Evolutionary conservation across 2,888 invertebrate genomes (phyloP), one percentile per base, ranked within the genome.

Genomic region (Drosophila tanythrix): DNA sequence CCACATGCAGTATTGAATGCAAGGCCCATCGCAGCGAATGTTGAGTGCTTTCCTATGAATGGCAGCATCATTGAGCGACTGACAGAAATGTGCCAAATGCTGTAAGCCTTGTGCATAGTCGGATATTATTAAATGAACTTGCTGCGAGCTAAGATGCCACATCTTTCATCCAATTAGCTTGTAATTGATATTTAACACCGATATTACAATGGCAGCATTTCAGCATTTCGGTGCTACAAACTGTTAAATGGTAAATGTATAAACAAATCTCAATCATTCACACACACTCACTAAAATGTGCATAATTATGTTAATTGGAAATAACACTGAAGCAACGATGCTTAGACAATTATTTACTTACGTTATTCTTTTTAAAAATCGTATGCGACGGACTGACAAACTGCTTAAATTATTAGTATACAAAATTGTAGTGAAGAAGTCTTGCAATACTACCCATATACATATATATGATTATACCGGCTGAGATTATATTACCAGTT

Each of bases 1-100:
- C 51, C 67, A 53, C 53, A 66, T 52, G 51, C 60, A 55, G 61
- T 55, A 59, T 21, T 60, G n/a, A 68, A 57, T 67, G 63, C 36
- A 61, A 71, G 55, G 29, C 27, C 36, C 66, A 59, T 57, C 59
- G 51, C 57, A 52, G 70, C 76, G 58, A 78, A 59, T 60, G 58
- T 67, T 72, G 58, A 69, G 43, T 59, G 70, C 81, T 76, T 80
- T 67, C 81, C 81, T 76, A 65, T 46, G 61, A 66, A 68, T 69
- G 68, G 43, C 43, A 21, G 21, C 21, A 11, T 21, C 21, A 43
- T 43, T 21, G 40, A 21, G 43, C 11, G 21, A 21, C 43, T 43
- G 21, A 21, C 21, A 43, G 21, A 21, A 43, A 11, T 21, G 43
- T 21, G 21, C 1, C 21, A 11, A 21, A 1, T 11, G 43, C 11